Conservation (phyloP, 2,797 vertebrate species). For the Prunella strophiata region DNA sequence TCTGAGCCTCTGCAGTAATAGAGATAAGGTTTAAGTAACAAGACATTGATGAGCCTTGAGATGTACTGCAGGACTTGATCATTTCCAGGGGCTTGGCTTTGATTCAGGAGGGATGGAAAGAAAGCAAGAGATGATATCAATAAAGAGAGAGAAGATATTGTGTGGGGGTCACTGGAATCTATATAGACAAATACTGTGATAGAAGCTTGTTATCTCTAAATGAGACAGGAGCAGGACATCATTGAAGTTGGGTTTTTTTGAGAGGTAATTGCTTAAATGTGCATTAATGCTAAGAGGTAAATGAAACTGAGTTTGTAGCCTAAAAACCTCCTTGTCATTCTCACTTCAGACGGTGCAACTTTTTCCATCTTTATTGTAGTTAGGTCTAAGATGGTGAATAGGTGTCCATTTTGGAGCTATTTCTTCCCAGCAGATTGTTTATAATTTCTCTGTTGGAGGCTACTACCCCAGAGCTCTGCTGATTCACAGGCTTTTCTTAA, state of each 20-base stretch:
- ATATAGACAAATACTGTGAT: not conserved
- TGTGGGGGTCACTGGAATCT: fast-evolving
- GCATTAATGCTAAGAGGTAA: not conserved
- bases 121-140: not conserved
- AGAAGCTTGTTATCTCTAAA: not conserved
- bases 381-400: not conserved
- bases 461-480: not conserved
- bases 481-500: not conserved
- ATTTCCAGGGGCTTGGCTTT: not conserved
- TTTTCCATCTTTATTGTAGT: not conserved
- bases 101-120: not conserved
- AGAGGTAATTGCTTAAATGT: not conserved
- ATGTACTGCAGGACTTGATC: not conserved
- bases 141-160: not conserved
- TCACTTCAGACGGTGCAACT: not conserved
- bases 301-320: not conserved
- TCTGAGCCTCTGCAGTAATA: not conserved
- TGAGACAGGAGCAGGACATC: not conserved
- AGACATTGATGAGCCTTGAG: not conserved
- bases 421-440: not conserved
- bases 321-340: not conserved
- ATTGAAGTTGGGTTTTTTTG: not conserved
- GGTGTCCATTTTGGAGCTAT: not conserved
- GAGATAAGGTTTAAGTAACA: not conserved
- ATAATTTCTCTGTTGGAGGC: not conserved